These are phyloP conservation scores for Atta colombica DNA, from an alignment of 1,140 invertebrate species.

Conservation along the genomic window DNA sequence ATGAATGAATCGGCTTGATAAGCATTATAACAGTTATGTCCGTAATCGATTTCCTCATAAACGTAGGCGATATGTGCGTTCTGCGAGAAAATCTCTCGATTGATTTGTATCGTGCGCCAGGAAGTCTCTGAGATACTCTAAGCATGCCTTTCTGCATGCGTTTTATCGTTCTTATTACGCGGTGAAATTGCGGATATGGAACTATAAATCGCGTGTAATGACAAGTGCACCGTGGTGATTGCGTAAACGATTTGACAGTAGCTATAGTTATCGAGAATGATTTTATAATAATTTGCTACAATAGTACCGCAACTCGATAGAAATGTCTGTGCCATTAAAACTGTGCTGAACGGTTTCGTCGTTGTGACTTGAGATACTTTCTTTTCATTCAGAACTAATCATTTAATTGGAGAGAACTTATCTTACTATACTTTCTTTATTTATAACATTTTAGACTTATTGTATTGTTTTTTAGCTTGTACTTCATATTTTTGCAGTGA, in stretches of 20 bases:
- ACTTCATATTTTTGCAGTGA: neutral
- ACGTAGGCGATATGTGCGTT: neutral
- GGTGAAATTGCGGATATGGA: neutral
- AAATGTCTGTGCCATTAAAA: neutral
- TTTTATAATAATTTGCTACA: conserved; percentile 13
- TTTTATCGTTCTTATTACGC: conserved; percentile 27
- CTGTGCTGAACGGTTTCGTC: neutral
- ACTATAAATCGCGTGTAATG: conserved; percentile 23
- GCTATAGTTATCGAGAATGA: neutral
- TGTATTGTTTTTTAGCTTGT: neutral
- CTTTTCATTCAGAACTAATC: conserved; percentile 2
- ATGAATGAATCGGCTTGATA: conserved; percentile 38
- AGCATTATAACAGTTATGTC: conserved; percentile 28
- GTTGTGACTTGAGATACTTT: conserved; percentile 27
- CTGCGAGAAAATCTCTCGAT: conserved; percentile 14
- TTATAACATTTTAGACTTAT: neutral
- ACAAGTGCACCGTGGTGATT: conserved; percentile 18
- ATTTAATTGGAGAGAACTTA: conserved; percentile 19
- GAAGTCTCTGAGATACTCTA: conserved; percentile 21
- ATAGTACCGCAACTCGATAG: neutral
- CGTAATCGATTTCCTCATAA: conserved; percentile 29
- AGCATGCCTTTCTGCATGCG: neutral
- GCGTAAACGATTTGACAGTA: conserved; percentile 22
- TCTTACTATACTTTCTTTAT: neutral
- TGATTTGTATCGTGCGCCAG: neutral